phyloP scores from a whole-genome alignment of 2,113 vertebrate genomes.

The Rhadina sibilatrix region DNA sequence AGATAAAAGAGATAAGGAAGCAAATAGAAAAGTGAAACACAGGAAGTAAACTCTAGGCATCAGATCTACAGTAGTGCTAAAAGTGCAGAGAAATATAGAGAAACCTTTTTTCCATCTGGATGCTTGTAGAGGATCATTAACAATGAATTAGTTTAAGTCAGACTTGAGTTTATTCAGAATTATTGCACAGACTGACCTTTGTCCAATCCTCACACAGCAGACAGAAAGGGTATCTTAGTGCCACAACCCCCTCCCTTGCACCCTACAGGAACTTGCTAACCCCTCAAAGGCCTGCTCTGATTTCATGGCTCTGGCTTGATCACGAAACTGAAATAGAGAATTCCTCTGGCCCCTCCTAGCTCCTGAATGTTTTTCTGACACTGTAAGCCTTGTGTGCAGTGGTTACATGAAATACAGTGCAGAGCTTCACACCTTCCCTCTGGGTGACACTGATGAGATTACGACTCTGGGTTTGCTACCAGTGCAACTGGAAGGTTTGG shows the following conservation, averaged over 20 bases:
- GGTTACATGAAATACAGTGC: not conserved
- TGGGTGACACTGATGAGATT: rapidly evolving
- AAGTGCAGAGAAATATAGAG: not conserved
- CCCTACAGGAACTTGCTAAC: not conserved
- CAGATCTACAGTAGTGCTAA: not conserved
- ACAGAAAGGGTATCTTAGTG: not conserved
- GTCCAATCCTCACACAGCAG: not conserved
- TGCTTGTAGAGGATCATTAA: not conserved
- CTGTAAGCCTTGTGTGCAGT: not conserved
- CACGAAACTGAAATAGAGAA: not conserved
- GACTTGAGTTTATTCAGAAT: not conserved
- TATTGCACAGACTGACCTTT: not conserved
- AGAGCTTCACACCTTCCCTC: not conserved
- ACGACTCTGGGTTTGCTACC: rapidly evolving
- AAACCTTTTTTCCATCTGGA: not conserved
- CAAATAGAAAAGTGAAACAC: not conserved
- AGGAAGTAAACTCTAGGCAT: not conserved
- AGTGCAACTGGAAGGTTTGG: not conserved
- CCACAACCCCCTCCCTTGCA: too few relatives aligned
- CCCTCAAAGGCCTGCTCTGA: not conserved
- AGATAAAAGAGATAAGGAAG: not conserved
- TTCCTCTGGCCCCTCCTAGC: not conserved
- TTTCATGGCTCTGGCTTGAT: not conserved
- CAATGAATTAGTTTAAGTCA: not conserved
- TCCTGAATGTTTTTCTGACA: not conserved